These are phyloP conservation scores for Hippocampus barbouri DNA, from an alignment of 2,113 vertebrate genomes.

Conservation along the genomic window DNA sequence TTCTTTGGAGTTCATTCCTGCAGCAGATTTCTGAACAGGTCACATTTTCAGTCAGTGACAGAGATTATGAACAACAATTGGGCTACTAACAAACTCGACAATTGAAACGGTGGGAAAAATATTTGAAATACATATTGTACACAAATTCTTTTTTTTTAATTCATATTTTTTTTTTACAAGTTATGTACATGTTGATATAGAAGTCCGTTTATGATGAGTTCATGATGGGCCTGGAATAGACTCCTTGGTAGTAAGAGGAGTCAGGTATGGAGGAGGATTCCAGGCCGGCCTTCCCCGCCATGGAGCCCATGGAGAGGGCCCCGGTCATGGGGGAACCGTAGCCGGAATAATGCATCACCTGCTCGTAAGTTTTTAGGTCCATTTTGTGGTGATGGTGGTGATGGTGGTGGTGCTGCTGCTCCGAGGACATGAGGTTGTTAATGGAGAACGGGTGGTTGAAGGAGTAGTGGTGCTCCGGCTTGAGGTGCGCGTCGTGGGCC, in stretches of 20 bases:
- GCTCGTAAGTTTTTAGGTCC: conserved; percentile 98
- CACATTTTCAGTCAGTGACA: conserved; percentile 59
- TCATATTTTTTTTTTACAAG: conserved; percentile 74
- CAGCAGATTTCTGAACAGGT: conserved; percentile 72
- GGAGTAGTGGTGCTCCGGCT: conserved; percentile 97
- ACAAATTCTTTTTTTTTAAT: conserved; percentile 71
- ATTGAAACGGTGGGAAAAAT: conserved; percentile 78
- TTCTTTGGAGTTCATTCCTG: conserved; percentile 80
- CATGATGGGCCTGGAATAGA: conserved; percentile 97
- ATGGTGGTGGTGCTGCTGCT: conserved; percentile 81
- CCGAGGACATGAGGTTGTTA: conserved; percentile 97
- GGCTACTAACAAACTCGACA: conserved; percentile 75
- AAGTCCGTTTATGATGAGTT: conserved; percentile 89
- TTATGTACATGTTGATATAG: conserved; percentile 71
- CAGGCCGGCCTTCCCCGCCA: conserved; percentile 89
- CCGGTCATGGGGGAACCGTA: conserved; percentile 92
- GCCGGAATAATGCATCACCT: conserved; percentile 97
- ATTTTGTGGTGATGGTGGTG: conserved; percentile 79
- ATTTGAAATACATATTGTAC: conserved; percentile 75
- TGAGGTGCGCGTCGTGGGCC: conserved; percentile 90
- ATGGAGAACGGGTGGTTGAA: conserved; percentile 99
- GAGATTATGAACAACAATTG: conserved; percentile 64
- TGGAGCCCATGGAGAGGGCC: conserved; percentile 89
- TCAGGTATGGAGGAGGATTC: conserved; percentile 88
- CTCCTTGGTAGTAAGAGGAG: conserved; percentile 92